Conservation (phyloP, 2,888 invertebrate species). For the Hypercompe scribonia region DNA sequence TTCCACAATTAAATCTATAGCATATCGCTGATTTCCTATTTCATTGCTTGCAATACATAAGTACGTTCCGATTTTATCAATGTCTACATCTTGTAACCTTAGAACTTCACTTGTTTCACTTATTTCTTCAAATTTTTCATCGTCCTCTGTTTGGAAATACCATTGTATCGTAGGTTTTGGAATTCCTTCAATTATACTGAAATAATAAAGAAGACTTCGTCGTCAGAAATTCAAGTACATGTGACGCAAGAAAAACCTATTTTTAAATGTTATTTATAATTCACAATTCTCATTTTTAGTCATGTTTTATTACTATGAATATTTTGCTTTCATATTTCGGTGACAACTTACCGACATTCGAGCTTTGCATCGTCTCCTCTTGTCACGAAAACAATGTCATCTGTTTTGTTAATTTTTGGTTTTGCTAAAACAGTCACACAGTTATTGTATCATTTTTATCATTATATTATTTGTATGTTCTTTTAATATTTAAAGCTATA, state of each 20-base stretch:
- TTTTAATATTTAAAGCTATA: neutral
- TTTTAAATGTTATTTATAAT: too few relatives aligned
- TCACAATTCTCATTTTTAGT: too few relatives aligned
- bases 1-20: slow-evolving; percentile 54
- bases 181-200: slow-evolving; percentile 51
- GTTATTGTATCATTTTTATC: neutral
- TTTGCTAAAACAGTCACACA: slow-evolving; percentile 45
- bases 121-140: slow-evolving; percentile 20
- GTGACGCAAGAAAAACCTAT: neutral
- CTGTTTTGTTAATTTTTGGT: slow-evolving; percentile 57
- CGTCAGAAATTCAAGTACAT: neutral
- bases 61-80: slow-evolving; percentile 51
- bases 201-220: neutral
- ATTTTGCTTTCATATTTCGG: neutral
- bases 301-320: too few relatives aligned
- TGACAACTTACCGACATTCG: slow-evolving; percentile 57
- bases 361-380: slow-evolving; percentile 47
- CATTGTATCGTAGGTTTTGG: slow-evolving; percentile 58
- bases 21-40: slow-evolving; percentile 51
- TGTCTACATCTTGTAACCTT: slow-evolving; percentile 33
- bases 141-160: slow-evolving; percentile 41
- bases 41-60: slow-evolving; percentile 57
- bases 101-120: slow-evolving; percentile 34
- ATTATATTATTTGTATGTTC: neutral
- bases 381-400: slow-evolving; percentile 23